A percentile compares a stretch with the other conserved stretches of the same genome.
Evolutionary conservation across 2,888 invertebrate species (phyloP).

Genomic region (Stictocephala bisonia): DNA sequence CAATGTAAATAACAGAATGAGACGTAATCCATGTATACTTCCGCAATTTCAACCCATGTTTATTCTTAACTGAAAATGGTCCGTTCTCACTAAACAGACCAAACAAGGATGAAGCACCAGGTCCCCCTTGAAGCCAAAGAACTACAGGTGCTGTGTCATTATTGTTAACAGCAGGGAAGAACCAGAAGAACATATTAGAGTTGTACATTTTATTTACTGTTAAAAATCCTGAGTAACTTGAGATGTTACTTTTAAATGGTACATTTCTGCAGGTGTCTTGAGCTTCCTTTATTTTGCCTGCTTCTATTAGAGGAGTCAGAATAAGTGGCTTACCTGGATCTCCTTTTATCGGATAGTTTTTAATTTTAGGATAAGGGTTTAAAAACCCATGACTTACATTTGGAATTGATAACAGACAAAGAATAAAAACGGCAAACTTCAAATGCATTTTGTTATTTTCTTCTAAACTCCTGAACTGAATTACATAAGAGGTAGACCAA

Average conservation of each 20-base stretch:
- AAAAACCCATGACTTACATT: background rate
- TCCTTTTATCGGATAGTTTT: constrained; percentile 5
- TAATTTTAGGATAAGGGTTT: constrained; percentile 22
- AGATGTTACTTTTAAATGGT: constrained; percentile 63
- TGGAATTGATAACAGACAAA: background rate
- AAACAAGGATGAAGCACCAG: constrained; percentile 82
- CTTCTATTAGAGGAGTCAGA: constrained; percentile 75
- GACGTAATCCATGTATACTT: constrained; percentile 83
- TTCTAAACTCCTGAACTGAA: too few relatives aligned
- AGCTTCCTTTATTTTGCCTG: constrained; percentile 67
- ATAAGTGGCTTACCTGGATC: constrained; percentile 73
- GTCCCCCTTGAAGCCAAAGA: constrained; percentile 89
- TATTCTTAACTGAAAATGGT: constrained; percentile 68
- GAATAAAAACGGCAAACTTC: too few relatives aligned
- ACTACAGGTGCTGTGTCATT: constrained; percentile 72
- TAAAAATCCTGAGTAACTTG: constrained; percentile 73
- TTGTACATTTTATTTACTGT: constrained; percentile 70
- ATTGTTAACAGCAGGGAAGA: constrained; percentile 65
- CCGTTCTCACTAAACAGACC: constrained; percentile 89
- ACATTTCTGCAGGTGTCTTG: constrained; percentile 47
- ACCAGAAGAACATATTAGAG: constrained; percentile 68
- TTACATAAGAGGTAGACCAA: too few relatives aligned
- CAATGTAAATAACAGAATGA: constrained; percentile 87
- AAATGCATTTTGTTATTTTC: too few relatives aligned
- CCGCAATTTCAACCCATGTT: constrained; percentile 69